phyloP scores from a whole-genome alignment of 2,113 vertebrate species.

The Hucho hucho region DNA sequence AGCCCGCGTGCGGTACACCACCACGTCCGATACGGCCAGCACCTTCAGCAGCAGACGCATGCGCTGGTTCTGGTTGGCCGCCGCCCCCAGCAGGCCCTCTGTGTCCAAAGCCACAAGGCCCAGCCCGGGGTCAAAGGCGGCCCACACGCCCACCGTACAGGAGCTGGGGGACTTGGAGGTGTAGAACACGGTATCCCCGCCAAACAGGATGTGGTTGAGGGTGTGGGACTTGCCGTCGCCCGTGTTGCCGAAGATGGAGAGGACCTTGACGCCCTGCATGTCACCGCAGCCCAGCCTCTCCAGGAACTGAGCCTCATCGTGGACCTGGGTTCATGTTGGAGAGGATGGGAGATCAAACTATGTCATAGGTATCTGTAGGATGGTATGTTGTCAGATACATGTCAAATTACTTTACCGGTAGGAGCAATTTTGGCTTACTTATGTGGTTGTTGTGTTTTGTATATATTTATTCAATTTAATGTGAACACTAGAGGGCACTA shows the following conservation, averaged over 20 bases:
- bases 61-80: slow-evolving; percentile 74
- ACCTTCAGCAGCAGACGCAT: slow-evolving; percentile 80
- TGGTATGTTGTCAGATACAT: too few species aligned
- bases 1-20: slow-evolving; percentile 78
- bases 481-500: too few species aligned
- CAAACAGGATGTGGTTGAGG: slow-evolving; percentile 78
- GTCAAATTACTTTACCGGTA: too few species aligned
- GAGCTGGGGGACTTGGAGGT: slow-evolving; percentile 80
- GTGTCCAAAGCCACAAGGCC: slow-evolving; percentile 76
- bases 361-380: too few species aligned
- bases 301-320: slow-evolving; percentile 64
- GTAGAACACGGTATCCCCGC: slow-evolving; percentile 68
- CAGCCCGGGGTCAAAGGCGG: slow-evolving; percentile 70
- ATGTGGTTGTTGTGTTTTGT: too few species aligned
- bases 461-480: too few species aligned
- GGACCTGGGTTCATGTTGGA: slow-evolving; percentile 57
- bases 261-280: slow-evolving; percentile 72
- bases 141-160: slow-evolving; percentile 82
- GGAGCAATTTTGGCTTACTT: too few species aligned
- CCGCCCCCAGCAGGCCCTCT: slow-evolving; percentile 75
- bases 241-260: slow-evolving; percentile 83
- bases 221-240: slow-evolving; percentile 85
- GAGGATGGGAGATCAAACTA: neutral
- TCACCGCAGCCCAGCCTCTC: slow-evolving; percentile 66
- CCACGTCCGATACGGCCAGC: slow-evolving; percentile 79